Conservation (phyloP, 2,113 vertebrate genomes). For the Numida meleagris region DNA sequence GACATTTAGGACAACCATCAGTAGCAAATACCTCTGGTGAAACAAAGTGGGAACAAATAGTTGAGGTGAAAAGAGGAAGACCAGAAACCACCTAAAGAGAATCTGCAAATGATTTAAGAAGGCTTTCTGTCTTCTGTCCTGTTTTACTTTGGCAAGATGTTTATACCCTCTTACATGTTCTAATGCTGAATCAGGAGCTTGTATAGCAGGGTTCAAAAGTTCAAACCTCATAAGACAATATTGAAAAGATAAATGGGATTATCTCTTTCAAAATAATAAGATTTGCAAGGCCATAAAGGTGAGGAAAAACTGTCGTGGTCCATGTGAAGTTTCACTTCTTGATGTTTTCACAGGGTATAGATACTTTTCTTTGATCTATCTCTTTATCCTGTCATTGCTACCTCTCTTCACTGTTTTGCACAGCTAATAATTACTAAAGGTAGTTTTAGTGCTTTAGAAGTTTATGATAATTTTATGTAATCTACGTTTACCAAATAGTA, state of each 20-base stretch:
- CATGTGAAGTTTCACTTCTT: background rate
- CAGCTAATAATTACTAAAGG: background rate
- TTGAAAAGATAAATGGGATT: background rate
- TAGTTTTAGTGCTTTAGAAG: background rate
- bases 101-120: background rate
- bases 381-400: background rate
- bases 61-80: background rate
- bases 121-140: background rate
- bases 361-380: background rate
- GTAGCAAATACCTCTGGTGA: background rate
- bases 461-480: background rate
- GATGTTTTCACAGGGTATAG: background rate
- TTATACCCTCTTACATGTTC: background rate
- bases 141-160: background rate
- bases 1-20: background rate
- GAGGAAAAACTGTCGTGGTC: background rate
- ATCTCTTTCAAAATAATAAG: background rate
- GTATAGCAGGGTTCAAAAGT: background rate
- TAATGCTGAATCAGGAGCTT: background rate
- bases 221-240: background rate
- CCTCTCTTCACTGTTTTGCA: background rate
- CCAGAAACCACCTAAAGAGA: background rate
- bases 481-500: background rate
- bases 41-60: background rate
- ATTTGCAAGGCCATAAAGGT: background rate